phyloP scores from a whole-genome alignment of 1,140 invertebrate species.

The Homarus americanus region DNA sequence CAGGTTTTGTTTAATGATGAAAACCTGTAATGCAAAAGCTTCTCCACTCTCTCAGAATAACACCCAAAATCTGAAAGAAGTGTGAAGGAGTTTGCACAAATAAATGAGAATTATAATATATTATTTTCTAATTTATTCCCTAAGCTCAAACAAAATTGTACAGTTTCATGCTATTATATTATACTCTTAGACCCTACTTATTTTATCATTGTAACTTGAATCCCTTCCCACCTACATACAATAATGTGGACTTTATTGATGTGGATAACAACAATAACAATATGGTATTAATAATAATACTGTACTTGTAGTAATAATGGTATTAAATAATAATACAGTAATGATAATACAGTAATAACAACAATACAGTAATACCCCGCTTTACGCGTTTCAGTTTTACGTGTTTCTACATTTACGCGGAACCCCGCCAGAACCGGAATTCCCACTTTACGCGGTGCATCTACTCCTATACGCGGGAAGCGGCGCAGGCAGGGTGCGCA shows the following conservation, averaged over 20 bases:
- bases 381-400: too few relatives aligned
- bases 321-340: too few relatives aligned
- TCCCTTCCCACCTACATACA: not conserved
- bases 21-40: constrained; percentile 4
- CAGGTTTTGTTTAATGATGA: constrained; percentile 2
- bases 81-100: constrained; percentile 51
- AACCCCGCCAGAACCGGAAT: too few relatives aligned
- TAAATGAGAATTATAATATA: constrained; percentile 28
- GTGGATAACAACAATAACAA: too few relatives aligned
- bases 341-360: too few relatives aligned
- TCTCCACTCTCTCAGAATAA: constrained; percentile 37
- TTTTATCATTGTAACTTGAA: not conserved
- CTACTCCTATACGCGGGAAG: too few relatives aligned
- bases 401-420: too few relatives aligned
- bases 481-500: too few relatives aligned
- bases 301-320: too few relatives aligned
- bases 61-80: constrained; percentile 19
- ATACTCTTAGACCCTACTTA: not conserved
- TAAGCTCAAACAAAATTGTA: not conserved
- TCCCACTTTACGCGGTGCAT: too few relatives aligned
- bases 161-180: not conserved
- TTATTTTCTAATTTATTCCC: not conserved
- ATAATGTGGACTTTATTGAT: not conserved
- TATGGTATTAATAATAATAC: too few relatives aligned
- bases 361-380: too few relatives aligned